Evolutionary conservation across 2,888 invertebrate genomes (phyloP).

Genomic region (Nudaria mundana): DNA sequence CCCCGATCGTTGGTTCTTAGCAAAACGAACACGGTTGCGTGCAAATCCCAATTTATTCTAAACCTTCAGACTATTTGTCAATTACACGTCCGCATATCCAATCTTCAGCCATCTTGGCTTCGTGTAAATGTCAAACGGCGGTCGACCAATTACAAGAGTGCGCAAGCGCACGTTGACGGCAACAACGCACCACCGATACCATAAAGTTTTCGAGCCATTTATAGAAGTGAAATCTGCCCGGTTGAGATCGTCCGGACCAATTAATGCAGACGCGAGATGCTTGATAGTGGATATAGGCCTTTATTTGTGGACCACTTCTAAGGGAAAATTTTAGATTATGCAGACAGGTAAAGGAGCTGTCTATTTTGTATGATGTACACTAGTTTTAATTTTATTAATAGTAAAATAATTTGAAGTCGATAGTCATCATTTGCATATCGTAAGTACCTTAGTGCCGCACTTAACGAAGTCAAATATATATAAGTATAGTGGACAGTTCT

Average conservation of each 20-base stretch:
- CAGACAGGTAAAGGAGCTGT: not conserved
- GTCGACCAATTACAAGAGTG: constrained; percentile 76
- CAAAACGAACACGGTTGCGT: constrained; percentile 31
- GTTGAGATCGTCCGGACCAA: constrained; percentile 67
- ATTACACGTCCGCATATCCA: constrained; percentile 57
- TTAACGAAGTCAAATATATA: no score
- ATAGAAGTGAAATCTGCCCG: constrained; percentile 68
- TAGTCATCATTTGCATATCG: no score
- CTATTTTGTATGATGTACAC: not conserved
- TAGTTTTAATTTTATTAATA: no score
- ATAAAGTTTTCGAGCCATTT: constrained; percentile 77
- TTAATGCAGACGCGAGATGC: constrained; percentile 61
- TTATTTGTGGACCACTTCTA: constrained; percentile 18
- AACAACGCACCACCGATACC: constrained; percentile 72
- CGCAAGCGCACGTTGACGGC: constrained; percentile 70
- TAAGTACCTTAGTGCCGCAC: no score
- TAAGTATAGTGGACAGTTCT: no score
- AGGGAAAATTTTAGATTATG: constrained; percentile 2
- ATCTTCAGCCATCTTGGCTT: constrained; percentile 68
- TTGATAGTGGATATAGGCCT: constrained; percentile 49
- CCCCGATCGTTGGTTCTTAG: constrained; percentile 24
- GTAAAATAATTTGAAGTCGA: no score
- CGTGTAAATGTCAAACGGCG: constrained; percentile 76
- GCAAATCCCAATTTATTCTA: constrained; percentile 47
- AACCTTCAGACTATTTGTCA: constrained; percentile 68